These are phyloP conservation scores for Drosophila elegans DNA, from an alignment of 1,140 invertebrate genomes.

Conservation along the genomic window DNA sequence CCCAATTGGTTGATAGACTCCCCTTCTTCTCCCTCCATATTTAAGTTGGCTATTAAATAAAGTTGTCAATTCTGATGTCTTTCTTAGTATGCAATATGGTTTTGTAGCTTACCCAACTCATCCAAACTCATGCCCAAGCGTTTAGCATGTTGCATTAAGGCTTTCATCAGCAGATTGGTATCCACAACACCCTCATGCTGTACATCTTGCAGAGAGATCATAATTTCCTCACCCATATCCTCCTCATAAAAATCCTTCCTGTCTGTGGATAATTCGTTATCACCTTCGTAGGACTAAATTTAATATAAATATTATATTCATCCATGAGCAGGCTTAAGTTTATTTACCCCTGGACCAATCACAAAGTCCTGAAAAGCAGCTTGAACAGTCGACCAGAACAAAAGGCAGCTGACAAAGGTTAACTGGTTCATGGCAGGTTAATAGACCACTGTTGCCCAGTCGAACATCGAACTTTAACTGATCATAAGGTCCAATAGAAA, in stretches of 20 bases:
- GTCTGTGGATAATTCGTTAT: neutral
- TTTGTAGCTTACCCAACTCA: constrained; percentile 36
- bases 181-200: constrained; percentile 41
- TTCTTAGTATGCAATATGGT: neutral
- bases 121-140: constrained; percentile 54
- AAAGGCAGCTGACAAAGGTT: constrained; percentile 26
- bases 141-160: constrained; percentile 59
- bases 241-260: constrained; percentile 8
- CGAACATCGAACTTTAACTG: constrained; percentile 55
- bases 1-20: neutral
- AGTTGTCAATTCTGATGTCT: neutral
- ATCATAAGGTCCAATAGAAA: neutral
- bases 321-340: neutral
- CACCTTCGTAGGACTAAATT: constrained; percentile 2
- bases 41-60: constrained; percentile 18
- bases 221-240: neutral
- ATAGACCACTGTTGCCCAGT: constrained; percentile 1
- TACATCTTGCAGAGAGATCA: constrained; percentile 35
- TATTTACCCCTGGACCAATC: constrained; percentile 37
- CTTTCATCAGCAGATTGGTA: constrained; percentile 33
- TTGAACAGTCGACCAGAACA: constrained; percentile 4
- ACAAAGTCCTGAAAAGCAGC: constrained; percentile 71
- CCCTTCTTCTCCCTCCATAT: constrained; percentile 3
- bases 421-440: constrained; percentile 33
- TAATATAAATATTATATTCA: neutral